These are phyloP conservation scores for Falco peregrinus DNA, from an alignment of 2,797 vertebrate species.

Conservation along the genomic window DNA sequence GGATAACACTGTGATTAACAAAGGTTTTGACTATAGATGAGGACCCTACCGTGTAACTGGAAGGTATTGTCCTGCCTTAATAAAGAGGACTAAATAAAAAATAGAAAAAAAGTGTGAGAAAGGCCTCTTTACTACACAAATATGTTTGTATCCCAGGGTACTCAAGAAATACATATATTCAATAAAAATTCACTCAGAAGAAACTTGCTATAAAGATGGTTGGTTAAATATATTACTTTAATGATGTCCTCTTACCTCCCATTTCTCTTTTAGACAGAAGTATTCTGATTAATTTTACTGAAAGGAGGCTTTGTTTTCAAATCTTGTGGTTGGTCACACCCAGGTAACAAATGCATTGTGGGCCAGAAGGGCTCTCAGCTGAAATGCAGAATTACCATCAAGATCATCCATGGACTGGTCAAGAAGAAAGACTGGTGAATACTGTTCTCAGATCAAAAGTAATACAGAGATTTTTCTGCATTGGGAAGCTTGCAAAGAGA, in stretches of 20 bases:
- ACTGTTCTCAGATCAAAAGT: not conserved
- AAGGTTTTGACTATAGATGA: not conserved
- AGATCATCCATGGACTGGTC: not conserved
- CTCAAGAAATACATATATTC: not conserved
- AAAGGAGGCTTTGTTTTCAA: not conserved
- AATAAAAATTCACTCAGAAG: not conserved
- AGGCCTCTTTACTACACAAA: not conserved
- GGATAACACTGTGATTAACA: not conserved
- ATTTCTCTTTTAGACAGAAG: not conserved
- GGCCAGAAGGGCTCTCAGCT: not conserved
- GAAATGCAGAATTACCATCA: not conserved
- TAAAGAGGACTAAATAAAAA: not conserved
- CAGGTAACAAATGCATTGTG: not conserved
- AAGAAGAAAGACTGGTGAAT: not conserved
- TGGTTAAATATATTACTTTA: not conserved
- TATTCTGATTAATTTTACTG: not conserved
- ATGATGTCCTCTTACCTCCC: not conserved
- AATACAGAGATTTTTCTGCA: not conserved
- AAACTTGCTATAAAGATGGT: not conserved
- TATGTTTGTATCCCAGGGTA: not conserved
- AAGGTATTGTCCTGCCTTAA: not conserved
- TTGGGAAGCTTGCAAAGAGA: not conserved
- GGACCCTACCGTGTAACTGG: not conserved
- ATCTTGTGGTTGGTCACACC: not conserved
- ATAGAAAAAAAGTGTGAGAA: not conserved